Evolutionary conservation across 2,888 invertebrate species (phyloP).

Genomic region (Drosophila peninsularis): DNA sequence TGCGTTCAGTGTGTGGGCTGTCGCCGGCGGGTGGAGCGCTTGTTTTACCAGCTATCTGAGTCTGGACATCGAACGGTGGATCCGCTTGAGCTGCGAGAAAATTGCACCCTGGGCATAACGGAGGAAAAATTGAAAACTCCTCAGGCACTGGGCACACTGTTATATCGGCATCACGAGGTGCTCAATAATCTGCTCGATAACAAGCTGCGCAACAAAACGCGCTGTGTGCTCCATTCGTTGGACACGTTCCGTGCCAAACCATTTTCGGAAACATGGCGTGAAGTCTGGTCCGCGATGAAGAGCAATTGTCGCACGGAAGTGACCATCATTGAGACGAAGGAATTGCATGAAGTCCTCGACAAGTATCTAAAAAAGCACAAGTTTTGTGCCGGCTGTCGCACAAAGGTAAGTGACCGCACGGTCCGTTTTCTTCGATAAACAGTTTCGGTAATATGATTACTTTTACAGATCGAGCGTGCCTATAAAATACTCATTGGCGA

Average conservation of each 20-base stretch:
- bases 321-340: constrained; percentile 93
- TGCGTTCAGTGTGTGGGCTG: constrained; percentile 98
- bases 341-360: constrained; percentile 93
- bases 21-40: constrained; percentile 94
- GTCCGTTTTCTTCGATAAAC: constrained; percentile 18
- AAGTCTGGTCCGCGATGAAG: constrained; percentile 94
- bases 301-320: constrained; percentile 92
- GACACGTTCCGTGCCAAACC: constrained; percentile 93
- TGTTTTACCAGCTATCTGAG: constrained; percentile 93
- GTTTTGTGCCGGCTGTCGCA: constrained; percentile 96
- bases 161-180: constrained; percentile 93
- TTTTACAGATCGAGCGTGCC: constrained; percentile 88
- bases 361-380: constrained; percentile 96
- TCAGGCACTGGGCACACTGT: constrained; percentile 92
- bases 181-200: constrained; percentile 91
- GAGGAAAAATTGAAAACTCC: constrained; percentile 92
- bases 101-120: constrained; percentile 90
- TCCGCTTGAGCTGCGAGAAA: constrained; percentile 90
- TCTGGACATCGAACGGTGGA: constrained; percentile 94
- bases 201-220: constrained; percentile 94
- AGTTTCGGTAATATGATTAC: not conserved
- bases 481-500: constrained; percentile 94
- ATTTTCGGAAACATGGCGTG: constrained; percentile 90
- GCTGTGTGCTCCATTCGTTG: constrained; percentile 95
- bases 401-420: constrained; percentile 88